A percentile compares a stretch with the other conserved stretches of the same genome.
phyloP scores from a whole-genome alignment of 2,888 invertebrate genomes.

The Empis livida region DNA sequence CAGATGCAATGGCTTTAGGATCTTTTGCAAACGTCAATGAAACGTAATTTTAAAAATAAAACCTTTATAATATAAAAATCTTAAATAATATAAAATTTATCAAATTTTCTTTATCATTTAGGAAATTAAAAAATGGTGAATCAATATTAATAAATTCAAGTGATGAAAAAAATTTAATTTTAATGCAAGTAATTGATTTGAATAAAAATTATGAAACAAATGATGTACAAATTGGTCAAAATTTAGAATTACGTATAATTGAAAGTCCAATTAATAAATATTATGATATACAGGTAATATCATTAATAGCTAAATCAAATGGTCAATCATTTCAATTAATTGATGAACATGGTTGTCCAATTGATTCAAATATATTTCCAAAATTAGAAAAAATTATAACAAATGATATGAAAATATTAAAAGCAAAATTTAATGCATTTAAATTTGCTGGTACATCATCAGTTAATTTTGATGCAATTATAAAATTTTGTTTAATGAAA shows the following conservation, averaged over 20 bases:
- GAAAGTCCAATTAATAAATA: slow-evolving; percentile 40
- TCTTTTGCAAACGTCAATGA: slow-evolving; percentile 28
- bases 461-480: slow-evolving; percentile 68
- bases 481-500: slow-evolving; percentile 61
- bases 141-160: slow-evolving; percentile 34
- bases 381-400: slow-evolving; percentile 32
- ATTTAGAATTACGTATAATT: slow-evolving; percentile 48
- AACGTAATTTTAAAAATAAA: slow-evolving; percentile 31
- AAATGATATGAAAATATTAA: slow-evolving; percentile 34
- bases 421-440: slow-evolving; percentile 66
- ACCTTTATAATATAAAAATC: background rate
- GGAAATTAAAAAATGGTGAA: background rate
- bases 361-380: slow-evolving; percentile 46
- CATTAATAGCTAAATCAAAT: slow-evolving; percentile 67
- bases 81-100: background rate
- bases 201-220: slow-evolving; percentile 43
- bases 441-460: slow-evolving; percentile 75
- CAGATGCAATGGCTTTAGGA: slow-evolving; percentile 41
- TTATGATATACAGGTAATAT: slow-evolving; percentile 58
- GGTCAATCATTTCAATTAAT: slow-evolving; percentile 61
- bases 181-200: slow-evolving; percentile 46
- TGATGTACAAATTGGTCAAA: slow-evolving; percentile 55
- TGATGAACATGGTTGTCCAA: slow-evolving; percentile 69
- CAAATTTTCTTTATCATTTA: too few species aligned
- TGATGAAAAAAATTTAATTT: slow-evolving; percentile 10